Conservation (phyloP, 2,797 vertebrate genomes). For the Cirrhinus mrigala region DNA sequence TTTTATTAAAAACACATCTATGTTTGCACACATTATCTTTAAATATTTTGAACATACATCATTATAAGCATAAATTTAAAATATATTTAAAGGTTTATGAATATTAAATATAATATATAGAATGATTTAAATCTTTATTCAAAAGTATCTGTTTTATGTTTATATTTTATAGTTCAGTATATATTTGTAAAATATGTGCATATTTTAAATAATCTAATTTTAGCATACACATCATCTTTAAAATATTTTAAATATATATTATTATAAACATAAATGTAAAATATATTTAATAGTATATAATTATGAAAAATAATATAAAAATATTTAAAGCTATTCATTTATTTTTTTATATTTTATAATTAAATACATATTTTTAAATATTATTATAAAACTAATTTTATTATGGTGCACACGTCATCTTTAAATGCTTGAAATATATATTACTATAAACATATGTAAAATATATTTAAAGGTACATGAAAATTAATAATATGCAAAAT, state of each 20-base stretch:
- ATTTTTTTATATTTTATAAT: neutral
- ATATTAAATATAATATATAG: neutral
- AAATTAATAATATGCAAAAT: neutral
- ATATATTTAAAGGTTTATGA: neutral
- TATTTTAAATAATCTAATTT: neutral
- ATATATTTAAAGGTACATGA: neutral
- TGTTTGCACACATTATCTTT: neutral
- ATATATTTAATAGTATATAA: neutral
- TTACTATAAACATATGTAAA: too few relatives aligned
- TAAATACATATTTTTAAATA: neutral
- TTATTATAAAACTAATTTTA: neutral
- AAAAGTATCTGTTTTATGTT: neutral
- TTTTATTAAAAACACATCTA: neutral
- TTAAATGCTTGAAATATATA: too few relatives aligned
- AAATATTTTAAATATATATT: neutral
- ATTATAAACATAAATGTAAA: too few relatives aligned
- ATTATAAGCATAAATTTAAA: neutral
- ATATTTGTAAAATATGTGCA: neutral
- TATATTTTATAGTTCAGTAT: neutral
- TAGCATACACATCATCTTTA: neutral
- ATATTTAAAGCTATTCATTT: neutral
- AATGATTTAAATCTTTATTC: neutral
- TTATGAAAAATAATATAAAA: neutral
- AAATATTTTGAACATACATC: neutral
- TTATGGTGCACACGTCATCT: neutral